Conservation (phyloP, 2,888 invertebrate species). For the Macrophya annulata region DNA sequence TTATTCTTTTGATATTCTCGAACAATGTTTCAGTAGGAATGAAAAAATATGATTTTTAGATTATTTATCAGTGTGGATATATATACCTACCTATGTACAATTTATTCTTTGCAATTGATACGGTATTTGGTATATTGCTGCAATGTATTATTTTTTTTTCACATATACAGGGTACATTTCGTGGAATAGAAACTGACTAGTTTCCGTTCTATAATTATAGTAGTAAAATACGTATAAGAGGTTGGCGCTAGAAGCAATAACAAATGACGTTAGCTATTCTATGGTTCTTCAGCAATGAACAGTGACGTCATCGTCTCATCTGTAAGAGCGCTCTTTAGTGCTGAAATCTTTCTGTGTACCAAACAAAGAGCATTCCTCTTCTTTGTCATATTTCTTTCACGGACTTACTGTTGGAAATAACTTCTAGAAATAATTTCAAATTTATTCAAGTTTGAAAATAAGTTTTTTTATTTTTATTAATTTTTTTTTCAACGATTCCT, state of each 20-base stretch:
- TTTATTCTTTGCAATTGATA: neutral
- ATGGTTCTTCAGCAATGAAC: neutral
- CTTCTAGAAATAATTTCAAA: neutral
- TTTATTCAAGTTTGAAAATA: constrained; percentile 2
- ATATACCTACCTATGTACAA: neutral
- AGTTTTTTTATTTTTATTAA: neutral
- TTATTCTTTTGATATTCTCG: neutral
- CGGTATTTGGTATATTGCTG: neutral
- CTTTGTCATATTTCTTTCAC: neutral
- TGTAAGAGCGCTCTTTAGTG: neutral
- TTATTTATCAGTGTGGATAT: neutral
- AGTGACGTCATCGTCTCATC: constrained; percentile 36
- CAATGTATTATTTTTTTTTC: neutral
- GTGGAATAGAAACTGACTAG: neutral
- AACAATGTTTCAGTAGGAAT: neutral
- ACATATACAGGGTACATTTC: neutral
- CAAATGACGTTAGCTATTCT: constrained; percentile 18
- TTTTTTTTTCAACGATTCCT: neutral
- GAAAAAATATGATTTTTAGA: neutral
- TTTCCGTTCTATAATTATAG: constrained; percentile 5
- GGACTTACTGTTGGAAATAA: neutral
- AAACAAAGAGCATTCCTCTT: constrained; percentile 36
- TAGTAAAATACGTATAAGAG: constrained; percentile 25
- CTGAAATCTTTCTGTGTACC: neutral
- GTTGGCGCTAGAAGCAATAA: constrained; percentile 34